Conservation (phyloP, 2,113 vertebrate genomes). For the Falcunculus frontatus region DNA sequence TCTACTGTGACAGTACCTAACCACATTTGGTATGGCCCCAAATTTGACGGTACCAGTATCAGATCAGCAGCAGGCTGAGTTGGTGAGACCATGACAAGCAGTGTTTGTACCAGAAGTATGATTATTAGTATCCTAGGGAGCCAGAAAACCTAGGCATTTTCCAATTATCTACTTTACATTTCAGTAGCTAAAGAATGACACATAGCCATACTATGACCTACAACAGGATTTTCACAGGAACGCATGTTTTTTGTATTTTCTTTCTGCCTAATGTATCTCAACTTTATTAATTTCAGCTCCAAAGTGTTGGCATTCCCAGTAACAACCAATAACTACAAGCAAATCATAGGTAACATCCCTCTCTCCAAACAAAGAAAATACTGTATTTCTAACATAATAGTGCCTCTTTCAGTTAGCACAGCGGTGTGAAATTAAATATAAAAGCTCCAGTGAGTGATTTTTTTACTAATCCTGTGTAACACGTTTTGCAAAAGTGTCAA, state of each 20-base stretch:
- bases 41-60: constrained; percentile 21
- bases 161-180: constrained; percentile 46
- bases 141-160: constrained; percentile 45
- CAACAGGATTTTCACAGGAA: constrained; percentile 37
- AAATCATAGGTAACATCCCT: constrained; percentile 57
- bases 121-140: constrained; percentile 46
- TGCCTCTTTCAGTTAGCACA: constrained; percentile 56
- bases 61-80: background rate
- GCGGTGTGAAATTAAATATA: constrained; percentile 62
- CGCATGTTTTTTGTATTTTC: constrained; percentile 1
- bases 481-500: constrained; percentile 58
- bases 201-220: background rate
- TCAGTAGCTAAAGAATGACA: constrained; percentile 43
- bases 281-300: constrained; percentile 55
- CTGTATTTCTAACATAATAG: background rate
- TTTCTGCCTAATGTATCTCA: constrained; percentile 41
- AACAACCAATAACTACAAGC: constrained; percentile 47
- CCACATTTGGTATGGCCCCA: constrained; percentile 65
- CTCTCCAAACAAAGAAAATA: constrained; percentile 39
- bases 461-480: constrained; percentile 59
- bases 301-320: background rate
- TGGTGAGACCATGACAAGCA: constrained; percentile 26
- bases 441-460: constrained; percentile 33
- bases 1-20: constrained; percentile 80
- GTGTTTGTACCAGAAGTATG: constrained; percentile 6